Evolutionary conservation across 1,140 invertebrate species (phyloP).

Genomic region (Charaxes varanes): DNA sequence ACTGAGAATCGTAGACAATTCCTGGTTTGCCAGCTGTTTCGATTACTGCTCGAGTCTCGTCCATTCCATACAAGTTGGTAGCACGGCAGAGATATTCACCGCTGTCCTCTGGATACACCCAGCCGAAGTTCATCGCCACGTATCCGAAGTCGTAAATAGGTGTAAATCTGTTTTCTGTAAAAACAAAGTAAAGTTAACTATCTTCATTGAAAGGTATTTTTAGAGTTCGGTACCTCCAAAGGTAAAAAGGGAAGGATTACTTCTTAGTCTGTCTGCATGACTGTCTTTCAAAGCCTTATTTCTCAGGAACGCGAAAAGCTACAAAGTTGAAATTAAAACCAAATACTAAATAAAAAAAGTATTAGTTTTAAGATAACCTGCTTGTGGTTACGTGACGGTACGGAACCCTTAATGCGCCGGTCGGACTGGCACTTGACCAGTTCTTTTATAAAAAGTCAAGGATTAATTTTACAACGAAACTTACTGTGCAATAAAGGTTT

Average conservation of each 20-base stretch:
- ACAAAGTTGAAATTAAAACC: no score
- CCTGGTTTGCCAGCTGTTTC: conserved; percentile 90
- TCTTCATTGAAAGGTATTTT: no score
- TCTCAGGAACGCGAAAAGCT: no score
- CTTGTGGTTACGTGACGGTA: no score
- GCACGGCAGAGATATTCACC: conserved; percentile 92
- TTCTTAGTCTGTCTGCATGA: no score
- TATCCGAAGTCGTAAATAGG: conserved; percentile 98
- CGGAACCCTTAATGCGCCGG: no score
- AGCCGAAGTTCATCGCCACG: conserved; percentile 96
- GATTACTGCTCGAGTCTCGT: conserved; percentile 89
- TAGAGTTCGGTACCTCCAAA: no score
- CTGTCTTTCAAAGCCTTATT: no score
- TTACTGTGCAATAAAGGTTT: conserved; percentile 90
- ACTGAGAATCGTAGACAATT: conserved; percentile 93
- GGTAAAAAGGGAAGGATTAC: no score
- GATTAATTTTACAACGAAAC: conserved; percentile 36
- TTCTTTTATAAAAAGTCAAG: neutral
- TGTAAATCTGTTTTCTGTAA: conserved; percentile 91
- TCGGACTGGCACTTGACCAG: no score
- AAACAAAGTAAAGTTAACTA: conserved; percentile 15
- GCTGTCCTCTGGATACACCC: conserved; percentile 94
- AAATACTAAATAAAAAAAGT: no score
- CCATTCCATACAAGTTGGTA: conserved; percentile 93
- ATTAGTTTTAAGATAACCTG: no score